Evolutionary conservation across 2,113 vertebrate genomes (phyloP), one percentile per base, ranked within the genome.

Genomic region (Poecile atricapillus): DNA sequence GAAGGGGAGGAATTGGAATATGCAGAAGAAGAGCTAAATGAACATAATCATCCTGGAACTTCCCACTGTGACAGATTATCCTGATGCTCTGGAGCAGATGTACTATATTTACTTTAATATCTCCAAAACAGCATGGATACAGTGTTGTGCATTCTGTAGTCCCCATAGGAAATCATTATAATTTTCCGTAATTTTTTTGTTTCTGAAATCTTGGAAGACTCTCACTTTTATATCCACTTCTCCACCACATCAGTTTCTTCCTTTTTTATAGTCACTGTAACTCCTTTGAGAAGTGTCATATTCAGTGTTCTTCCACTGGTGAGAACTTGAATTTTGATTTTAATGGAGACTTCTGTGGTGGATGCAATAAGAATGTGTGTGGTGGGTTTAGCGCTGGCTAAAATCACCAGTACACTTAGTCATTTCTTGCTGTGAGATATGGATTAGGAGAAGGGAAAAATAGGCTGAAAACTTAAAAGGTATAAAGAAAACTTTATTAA

Each of bases 51-150:
- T 94, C 84, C 43, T 55, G 87, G 49, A 97, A 92, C 70, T 92
- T 96, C 97, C 95, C 74, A 92, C 95, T 96, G 96, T 53, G 95
- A 95, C 95, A 63, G 80, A 97, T 97, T 93, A 95, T 96, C 69
- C 84, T 8, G 37, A 87, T 89, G 84, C 70, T 83, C 46, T 83
- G 79, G 80, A 97, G 94, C 96, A 98, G 95, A 97, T 97, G 95
- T 69, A 93, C 91, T 96, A 93, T 97, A 96, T 97, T 98, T 96
- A 96, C 96, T 97, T 97, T 96, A 98, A 97, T 97, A 95, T 96
- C 93, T 92, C 86, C 44, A 59, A 91, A 97, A 49, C 97, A 97
- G 97, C 96, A 95, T 84, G 96, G 67, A 94, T 95, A 83, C 89
- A 83, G 70, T 20, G 1, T 41, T 90, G 83, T 83, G 46, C 76